phyloP scores from a whole-genome alignment of 1,140 invertebrate species.

The Trigoniulus corallinus region DNA sequence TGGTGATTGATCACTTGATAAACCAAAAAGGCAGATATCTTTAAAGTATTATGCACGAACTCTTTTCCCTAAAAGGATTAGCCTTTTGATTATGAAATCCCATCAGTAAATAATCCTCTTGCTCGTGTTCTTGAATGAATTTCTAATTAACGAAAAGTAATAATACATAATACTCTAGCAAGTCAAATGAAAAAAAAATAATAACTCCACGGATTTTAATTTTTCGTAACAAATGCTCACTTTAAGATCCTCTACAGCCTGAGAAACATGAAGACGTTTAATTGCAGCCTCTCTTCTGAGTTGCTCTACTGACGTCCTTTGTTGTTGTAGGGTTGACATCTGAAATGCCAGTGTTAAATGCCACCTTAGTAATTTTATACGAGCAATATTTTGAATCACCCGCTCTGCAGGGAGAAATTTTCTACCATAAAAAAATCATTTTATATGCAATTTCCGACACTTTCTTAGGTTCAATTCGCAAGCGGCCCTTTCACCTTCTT shows the following conservation, averaged over 20 bases:
- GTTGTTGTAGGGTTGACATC: conserved; percentile 76
- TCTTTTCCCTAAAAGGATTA: conserved; percentile 94
- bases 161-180: no score
- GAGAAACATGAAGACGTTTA: conserved; percentile 68
- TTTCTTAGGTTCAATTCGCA: no score
- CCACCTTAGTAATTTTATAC: no score
- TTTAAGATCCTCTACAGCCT: conserved; percentile 82
- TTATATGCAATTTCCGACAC: no score
- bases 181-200: no score
- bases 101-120: conserved; percentile 86
- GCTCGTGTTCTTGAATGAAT: conserved; percentile 79
- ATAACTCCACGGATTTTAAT: no score
- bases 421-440: no score
- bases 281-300: conserved; percentile 77
- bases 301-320: conserved; percentile 82
- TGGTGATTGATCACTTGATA: no score
- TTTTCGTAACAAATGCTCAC: conserved; percentile 15
- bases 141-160: conserved; percentile 28
- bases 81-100: conserved; percentile 91
- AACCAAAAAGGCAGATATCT: not conserved
- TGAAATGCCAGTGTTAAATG: conserved; percentile 5
- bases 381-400: no score
- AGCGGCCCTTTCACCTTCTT: no score
- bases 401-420: no score
- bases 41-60: conserved; percentile 46